Percentiles rank a stretch among this genome's conserved stretches.
Conservation (phyloP, 2,113 vertebrate species). For the Oryzias javanicus region DNA sequence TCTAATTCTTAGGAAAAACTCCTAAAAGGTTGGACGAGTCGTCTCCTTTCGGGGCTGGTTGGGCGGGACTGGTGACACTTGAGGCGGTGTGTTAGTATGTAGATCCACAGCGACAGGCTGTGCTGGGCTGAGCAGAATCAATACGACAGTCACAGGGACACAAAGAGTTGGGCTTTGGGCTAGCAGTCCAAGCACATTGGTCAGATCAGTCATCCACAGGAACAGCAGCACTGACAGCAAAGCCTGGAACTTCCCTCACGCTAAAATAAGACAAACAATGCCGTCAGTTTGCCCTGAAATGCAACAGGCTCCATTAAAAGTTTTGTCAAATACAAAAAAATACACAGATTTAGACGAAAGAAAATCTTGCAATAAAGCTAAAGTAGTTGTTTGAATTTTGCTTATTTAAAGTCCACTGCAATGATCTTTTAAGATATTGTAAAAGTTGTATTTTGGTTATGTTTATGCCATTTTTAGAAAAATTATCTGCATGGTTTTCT, state of each 20-base stretch:
- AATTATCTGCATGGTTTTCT: too few species aligned
- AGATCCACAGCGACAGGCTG: conserved; percentile 95
- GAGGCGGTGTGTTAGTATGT: conserved; percentile 87
- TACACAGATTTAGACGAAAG: neutral
- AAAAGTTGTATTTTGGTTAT: too few species aligned
- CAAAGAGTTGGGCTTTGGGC: conserved; percentile 88
- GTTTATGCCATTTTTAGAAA: too few species aligned
- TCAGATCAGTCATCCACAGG: conserved; percentile 90
- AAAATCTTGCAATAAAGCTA: neutral
- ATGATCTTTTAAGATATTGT: too few species aligned
- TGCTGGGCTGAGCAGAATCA: conserved; percentile 89
- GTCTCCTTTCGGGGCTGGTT: conserved; percentile 61
- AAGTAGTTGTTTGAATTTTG: too few species aligned
- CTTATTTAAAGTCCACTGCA: too few species aligned
- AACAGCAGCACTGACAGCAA: conserved; percentile 88
- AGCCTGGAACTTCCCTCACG: conserved; percentile 54
- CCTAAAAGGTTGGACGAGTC: conserved; percentile 44
- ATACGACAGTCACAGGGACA: conserved; percentile 98
- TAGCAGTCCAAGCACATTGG: conserved; percentile 98
- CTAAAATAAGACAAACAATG: conserved; percentile 54
- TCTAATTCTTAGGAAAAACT: conserved; percentile 63
- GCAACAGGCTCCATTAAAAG: conserved; percentile 32
- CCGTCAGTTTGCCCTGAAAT: neutral
- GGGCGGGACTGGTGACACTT: conserved; percentile 68
- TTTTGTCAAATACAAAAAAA: neutral